Evolutionary conservation across 2,888 invertebrate genomes (phyloP).

Genomic region (Ornithoptera alexandrae): DNA sequence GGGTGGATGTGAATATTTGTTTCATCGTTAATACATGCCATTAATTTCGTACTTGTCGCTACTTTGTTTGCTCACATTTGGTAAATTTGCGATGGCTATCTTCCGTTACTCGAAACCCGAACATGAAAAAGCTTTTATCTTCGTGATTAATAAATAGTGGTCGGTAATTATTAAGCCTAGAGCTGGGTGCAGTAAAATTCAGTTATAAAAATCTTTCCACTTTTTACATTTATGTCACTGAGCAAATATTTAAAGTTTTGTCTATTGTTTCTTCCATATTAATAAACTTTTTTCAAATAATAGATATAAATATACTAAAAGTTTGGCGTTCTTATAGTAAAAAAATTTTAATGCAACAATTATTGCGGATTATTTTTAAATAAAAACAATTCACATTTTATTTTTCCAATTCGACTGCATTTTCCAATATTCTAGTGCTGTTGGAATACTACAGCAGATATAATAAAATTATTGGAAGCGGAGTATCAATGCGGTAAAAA

Average conservation of each 20-base stretch:
- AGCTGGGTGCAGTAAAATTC: too few relatives aligned
- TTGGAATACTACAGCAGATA: neutral
- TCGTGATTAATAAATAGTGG: neutral
- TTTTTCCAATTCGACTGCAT: too few relatives aligned
- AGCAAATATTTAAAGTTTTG: neutral
- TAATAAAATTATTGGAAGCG: neutral
- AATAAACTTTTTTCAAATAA: too few relatives aligned
- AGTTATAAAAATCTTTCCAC: neutral
- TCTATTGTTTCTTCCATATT: too few relatives aligned
- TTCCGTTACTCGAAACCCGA: neutral
- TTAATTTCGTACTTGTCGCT: too few relatives aligned
- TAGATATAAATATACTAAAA: too few relatives aligned
- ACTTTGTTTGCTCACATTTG: neutral
- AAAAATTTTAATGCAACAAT: too few relatives aligned
- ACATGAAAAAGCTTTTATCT: constrained; percentile 5
- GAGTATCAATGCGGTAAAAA: constrained; percentile 1
- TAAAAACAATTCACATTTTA: neutral
- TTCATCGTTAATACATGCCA: too few relatives aligned
- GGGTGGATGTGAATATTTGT: too few relatives aligned
- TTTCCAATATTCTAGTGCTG: neutral
- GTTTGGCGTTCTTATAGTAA: too few relatives aligned
- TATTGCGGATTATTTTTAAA: neutral
- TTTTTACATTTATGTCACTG: neutral
- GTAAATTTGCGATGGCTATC: neutral
- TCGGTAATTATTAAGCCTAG: constrained; percentile 1